Evolutionary conservation across 2,113 vertebrate species (phyloP), one percentile per base, ranked within the genome.

Genomic region (Odocoileus hemionus): DNA sequence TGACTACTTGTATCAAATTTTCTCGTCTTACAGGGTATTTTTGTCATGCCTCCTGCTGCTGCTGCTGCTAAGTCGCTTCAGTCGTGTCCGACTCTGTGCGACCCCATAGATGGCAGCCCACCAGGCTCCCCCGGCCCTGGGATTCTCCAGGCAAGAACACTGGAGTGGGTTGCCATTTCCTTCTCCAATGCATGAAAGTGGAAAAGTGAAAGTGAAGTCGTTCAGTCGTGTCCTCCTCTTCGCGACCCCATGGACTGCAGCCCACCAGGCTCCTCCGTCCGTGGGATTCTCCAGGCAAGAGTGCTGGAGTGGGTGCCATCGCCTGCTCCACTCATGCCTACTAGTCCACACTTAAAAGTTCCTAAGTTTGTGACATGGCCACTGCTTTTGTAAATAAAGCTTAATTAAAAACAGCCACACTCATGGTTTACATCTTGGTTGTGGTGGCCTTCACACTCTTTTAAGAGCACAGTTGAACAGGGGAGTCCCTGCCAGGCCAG

Each of bases 301-400:
- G 47, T 2, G 10, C 47, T 50, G 47, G 12, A 4, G 2, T 13
- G 47, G 47, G 2, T 14, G 47, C 12, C 47, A 3, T 0, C 1
- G 47, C 47, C 47, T 50, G 47, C 47, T 50, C 47, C 12, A 3
- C 17, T 85, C 86, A 28, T 33, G 26, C 33, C 23, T 28, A 12
- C 33, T 23, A 47, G 13, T 79, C 23, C 25, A 11, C 50, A 45
- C 33, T 84, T 60, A 67, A 52, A 85, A 61, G 92, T 78, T 70
- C 55, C 60, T 52, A 43, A 12, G 83, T 54, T 57, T 25, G 14
- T 33, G 79, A 54, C 70, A 6, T 25, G 36, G 36, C 43, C 39
- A 26, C 16, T 79, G 47, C 45, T 70, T 50, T 82, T 57, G 8
- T 67, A 89, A 91, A 55, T 93, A 87, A 94, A 91, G n/a, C 76